These are phyloP conservation scores for Eulemur albifrons DNA, from an alignment of 2,797 vertebrate species.

Conservation along the genomic window DNA sequence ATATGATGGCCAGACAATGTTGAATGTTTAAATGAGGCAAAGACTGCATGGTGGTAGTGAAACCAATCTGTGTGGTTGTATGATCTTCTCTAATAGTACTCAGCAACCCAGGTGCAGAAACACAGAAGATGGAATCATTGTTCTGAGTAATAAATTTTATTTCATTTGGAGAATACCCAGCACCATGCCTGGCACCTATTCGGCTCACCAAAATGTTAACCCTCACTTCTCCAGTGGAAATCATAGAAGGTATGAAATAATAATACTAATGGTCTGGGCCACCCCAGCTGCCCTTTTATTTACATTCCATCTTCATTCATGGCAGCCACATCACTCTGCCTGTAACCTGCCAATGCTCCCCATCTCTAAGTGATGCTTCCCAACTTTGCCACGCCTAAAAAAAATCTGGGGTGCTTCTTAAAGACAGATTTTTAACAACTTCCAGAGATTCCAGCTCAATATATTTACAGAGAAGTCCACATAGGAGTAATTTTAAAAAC, in stretches of 20 bases:
- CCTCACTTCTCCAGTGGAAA: not conserved
- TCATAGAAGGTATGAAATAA: not conserved
- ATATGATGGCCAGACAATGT: not conserved
- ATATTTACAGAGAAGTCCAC: not conserved
- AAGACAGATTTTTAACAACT: not conserved
- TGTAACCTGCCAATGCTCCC: too few relatives aligned
- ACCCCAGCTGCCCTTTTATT: not conserved
- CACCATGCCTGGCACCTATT: not conserved
- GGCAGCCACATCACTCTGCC: not conserved
- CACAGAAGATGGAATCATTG: not conserved
- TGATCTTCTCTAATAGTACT: not conserved
- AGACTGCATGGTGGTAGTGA: not conserved
- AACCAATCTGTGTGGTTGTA: fast-evolving
- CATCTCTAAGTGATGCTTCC: not conserved
- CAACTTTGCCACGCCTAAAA: not conserved
- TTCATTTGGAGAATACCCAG: not conserved
- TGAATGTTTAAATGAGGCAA: not conserved
- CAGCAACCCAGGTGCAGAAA: not conserved
- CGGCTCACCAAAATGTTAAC: not conserved
- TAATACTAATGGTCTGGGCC: not conserved
- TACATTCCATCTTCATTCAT: not conserved
- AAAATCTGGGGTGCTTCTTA: not conserved
- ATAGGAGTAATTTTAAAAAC: not conserved
- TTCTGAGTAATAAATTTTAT: not conserved
- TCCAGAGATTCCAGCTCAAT: not conserved